phyloP scores from a whole-genome alignment of 53 echinoderm and acorn worm genomes.

The Henricia sp. region DNA sequence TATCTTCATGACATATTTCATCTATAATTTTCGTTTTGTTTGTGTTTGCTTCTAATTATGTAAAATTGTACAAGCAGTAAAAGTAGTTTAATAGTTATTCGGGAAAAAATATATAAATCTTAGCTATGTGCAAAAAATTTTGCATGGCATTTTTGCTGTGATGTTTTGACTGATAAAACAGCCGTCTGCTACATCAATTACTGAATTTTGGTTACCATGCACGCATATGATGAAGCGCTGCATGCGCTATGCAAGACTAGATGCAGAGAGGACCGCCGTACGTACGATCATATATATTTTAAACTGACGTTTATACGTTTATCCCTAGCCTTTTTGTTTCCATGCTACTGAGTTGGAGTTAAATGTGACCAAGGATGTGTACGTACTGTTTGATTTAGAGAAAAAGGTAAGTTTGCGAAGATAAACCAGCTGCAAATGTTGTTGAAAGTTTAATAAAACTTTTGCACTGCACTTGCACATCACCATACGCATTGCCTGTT shows the following conservation, averaged over 20 bases:
- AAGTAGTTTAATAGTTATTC: background rate
- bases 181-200: background rate
- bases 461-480: no score
- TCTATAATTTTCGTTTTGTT: background rate
- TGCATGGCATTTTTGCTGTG: background rate
- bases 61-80: background rate
- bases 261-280: no score
- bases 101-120: background rate
- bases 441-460: no score
- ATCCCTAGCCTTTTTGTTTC: background rate
- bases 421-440: no score
- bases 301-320: background rate
- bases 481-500: no score
- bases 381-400: background rate
- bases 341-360: background rate
- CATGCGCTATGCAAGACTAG: no score
- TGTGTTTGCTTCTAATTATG: background rate
- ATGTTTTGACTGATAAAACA: background rate
- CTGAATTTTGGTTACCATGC: conserved; percentile 8
- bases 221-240: no score
- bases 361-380: background rate
- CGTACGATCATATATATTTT: background rate
- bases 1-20: background rate
- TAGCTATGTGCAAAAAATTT: background rate
- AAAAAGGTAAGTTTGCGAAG: background rate